Conservation (phyloP, 2,888 invertebrate species). For the Drosophila falleni region DNA sequence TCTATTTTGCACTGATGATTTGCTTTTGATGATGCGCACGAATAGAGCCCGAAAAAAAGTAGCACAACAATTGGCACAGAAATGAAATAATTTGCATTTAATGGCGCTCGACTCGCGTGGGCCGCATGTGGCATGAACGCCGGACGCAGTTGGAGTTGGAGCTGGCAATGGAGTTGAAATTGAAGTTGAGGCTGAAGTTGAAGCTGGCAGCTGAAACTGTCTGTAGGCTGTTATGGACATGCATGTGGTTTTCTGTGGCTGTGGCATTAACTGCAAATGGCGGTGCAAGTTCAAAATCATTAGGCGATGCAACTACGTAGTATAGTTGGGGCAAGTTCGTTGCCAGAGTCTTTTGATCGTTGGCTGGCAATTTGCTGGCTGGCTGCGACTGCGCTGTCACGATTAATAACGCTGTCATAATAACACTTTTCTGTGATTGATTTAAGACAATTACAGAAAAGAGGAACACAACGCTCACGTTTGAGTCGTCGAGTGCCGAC, state of each 20-base stretch:
- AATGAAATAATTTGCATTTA: constrained; percentile 81
- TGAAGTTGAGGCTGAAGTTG: constrained; percentile 10
- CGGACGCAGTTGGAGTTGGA: constrained; percentile 34
- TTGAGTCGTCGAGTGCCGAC: constrained; percentile 58
- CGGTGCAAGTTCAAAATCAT: constrained; percentile 77
- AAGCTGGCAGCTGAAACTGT: constrained; percentile 8
- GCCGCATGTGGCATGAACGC: constrained; percentile 60
- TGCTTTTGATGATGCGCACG: constrained; percentile 79
- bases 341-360: constrained; percentile 56
- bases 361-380: constrained; percentile 26
- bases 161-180: constrained; percentile 7
- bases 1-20: constrained; percentile 62
- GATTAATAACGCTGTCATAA: constrained; percentile 81
- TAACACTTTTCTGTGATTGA: constrained; percentile 81
- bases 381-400: constrained; percentile 59
- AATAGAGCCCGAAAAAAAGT: constrained; percentile 68
- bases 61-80: constrained; percentile 81
- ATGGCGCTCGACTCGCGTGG: constrained; percentile 68
- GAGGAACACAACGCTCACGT: constrained; percentile 80
- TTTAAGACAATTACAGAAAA: constrained; percentile 81
- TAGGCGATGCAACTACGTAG: constrained; percentile 51
- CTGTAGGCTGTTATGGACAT: constrained; percentile 39
- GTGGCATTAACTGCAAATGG: constrained; percentile 73
- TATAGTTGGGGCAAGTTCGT: constrained; percentile 41
- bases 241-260: constrained; percentile 46